Evolutionary conservation across 2,797 vertebrate genomes (phyloP).

Genomic region (Hemitrygon akajei): DNA sequence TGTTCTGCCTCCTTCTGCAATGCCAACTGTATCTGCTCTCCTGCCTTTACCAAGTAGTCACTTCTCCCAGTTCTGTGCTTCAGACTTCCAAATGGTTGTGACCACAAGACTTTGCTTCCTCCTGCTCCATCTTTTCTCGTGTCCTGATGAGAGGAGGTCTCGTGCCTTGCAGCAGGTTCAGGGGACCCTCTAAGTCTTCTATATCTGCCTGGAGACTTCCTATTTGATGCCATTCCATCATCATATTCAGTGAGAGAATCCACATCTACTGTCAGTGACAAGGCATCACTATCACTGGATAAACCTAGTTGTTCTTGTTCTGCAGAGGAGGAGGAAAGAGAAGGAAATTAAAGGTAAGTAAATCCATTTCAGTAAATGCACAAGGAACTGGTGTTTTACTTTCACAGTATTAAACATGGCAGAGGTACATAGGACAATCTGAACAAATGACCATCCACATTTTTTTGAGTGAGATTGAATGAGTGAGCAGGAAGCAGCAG

Average conservation of each 20-base stretch:
- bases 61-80: constrained; percentile 62
- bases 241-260: constrained; percentile 80
- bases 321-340: neutral
- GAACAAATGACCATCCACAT: too few relatives aligned
- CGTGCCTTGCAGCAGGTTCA: constrained; percentile 49
- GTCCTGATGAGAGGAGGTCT: constrained; percentile 59
- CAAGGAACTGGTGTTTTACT: neutral
- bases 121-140: constrained; percentile 58
- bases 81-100: constrained; percentile 66
- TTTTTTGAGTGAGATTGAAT: too few relatives aligned
- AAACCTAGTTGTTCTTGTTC: constrained; percentile 58
- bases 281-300: constrained; percentile 82
- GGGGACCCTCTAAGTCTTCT: constrained; percentile 58
- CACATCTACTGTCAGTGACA: constrained; percentile 75
- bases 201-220: constrained; percentile 76
- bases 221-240: constrained; percentile 95
- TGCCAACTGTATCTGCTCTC: constrained; percentile 79
- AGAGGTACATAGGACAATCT: neutral
- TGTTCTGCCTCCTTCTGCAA: constrained; percentile 82
- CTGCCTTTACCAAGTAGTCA: constrained; percentile 84
- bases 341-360: neutral
- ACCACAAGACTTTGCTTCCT: constrained; percentile 54
- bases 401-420: neutral
- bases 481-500: too few relatives aligned
- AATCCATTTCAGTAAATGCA: neutral